Base-by-base conservation (phyloP, 2,113 vertebrate genomes). In the Puma concolor region DNA sequence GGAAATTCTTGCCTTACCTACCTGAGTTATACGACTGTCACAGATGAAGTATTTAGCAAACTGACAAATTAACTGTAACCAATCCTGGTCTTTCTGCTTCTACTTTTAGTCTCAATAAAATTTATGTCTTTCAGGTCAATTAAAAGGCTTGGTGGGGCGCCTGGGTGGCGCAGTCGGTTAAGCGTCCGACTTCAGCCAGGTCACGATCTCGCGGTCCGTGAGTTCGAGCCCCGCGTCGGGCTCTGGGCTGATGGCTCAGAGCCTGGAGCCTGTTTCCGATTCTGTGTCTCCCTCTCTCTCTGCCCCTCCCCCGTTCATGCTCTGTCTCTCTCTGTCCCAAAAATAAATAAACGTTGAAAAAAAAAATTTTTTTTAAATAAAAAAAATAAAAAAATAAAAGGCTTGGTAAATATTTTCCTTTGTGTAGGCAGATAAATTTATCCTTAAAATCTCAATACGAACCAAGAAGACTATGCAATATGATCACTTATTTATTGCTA, bases 141-240 rank as follows among this genome's bases (percentile, higher is more conserved):
- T 94, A 86, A 84, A 82, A 89, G 44, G 50, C 27, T 76, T 88
- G 38, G 69, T 81, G n/a, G n/a, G n/a, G n/a, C n/a, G n/a, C n/a
- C n/a, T n/a, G n/a, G n/a, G n/a, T n/a, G n/a, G n/a, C n/a, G n/a
- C n/a, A n/a, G n/a, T n/a, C n/a, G n/a, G n/a, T n/a, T n/a, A n/a
- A n/a, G n/a, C n/a, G n/a, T n/a, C n/a, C n/a, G n/a, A n/a, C n/a
- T n/a, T n/a, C n/a, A n/a, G n/a, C n/a, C n/a, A n/a, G n/a, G n/a
- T n/a, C n/a, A n/a, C n/a, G n/a, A n/a, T n/a, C n/a, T n/a, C n/a
- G n/a, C n/a, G n/a, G n/a, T n/a, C n/a, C n/a, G n/a, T n/a, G n/a
- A n/a, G n/a, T n/a, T n/a, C n/a, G n/a, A n/a, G n/a, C n/a, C n/a
- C n/a, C n/a, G n/a, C n/a, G n/a, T n/a, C n/a, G n/a, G n/a, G n/a